Conservation (phyloP, 2,888 invertebrate species). For the Epinotia brunnichana region DNA sequence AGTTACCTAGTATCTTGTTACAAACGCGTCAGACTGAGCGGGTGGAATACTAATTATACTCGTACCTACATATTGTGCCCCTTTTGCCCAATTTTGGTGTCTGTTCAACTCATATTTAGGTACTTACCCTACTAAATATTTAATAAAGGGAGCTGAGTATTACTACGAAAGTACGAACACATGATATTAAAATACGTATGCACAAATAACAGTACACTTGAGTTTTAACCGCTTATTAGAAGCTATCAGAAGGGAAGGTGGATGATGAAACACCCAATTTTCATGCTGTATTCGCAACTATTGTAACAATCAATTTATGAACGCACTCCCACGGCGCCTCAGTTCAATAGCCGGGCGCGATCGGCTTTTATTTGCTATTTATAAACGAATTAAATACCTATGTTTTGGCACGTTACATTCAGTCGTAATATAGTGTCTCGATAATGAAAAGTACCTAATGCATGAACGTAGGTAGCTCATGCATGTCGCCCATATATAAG, state of each 20-base stretch:
- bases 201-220: too few relatives aligned
- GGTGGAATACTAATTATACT: too few relatives aligned
- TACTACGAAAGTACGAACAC: too few relatives aligned
- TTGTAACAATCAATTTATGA: slow-evolving; percentile 41
- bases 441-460: slow-evolving; percentile 11
- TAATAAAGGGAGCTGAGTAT: too few relatives aligned
- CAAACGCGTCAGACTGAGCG: too few relatives aligned
- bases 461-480: slow-evolving; percentile 9
- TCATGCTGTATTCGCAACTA: neutral
- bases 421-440: slow-evolving; percentile 26
- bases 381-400: slow-evolving; percentile 62
- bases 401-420: slow-evolving; percentile 53
- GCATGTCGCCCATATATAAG: slow-evolving; percentile 2
- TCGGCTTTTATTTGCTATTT: slow-evolving; percentile 68
- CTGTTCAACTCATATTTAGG: too few relatives aligned
- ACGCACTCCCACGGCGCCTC: slow-evolving; percentile 59
- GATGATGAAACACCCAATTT: neutral
- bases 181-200: too few relatives aligned
- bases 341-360: slow-evolving; percentile 67
- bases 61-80: too few relatives aligned
- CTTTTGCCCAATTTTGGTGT: too few relatives aligned
- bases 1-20: too few relatives aligned
- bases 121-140: too few relatives aligned
- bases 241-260: neutral
- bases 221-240: neutral